Evolutionary conservation across 2,113 vertebrate genomes (phyloP), one percentile per base, ranked within the genome.

Genomic region (Oplegnathus fasciatus): DNA sequence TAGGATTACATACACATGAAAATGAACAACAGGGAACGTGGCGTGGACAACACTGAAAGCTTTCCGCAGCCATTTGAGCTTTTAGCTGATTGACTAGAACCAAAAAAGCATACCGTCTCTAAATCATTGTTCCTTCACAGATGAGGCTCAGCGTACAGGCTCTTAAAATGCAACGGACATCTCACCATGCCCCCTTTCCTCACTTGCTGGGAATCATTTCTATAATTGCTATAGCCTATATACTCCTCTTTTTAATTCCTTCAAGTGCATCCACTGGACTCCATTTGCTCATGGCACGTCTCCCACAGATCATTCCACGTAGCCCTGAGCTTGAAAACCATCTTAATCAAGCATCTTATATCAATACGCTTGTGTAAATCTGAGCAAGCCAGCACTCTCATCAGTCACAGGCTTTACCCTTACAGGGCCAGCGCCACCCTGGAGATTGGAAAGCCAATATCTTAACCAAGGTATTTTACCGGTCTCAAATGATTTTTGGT

Each of bases 71-170:
- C 44, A 34, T 70, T 82, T 34, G 60, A 37, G 85, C 89, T 91
- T 91, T 92, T 83, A 87, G 86, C 86, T 92, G 86, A 94, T 93
- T 93, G 82, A 80, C 52, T 69, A 40, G 52, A 74, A 60, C 18
- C 15, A 40, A 54, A 78, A 28, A 75, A 75, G 58, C 37, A 58
- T 65, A 37, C 30, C 50, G 48, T 54, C 75, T 71, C 50, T 88
- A 85, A 88, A 86, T 88, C 72, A 88, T 66, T 61, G 28, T 71
- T 80, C 77, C 62, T 13, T 79, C 81, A 90, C 74, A 84, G 74
- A 90, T 87, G 61, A 64, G 50, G 14, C 54, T 75, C 26, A 7
- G 57, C 26, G 86, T 67, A 78, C 76, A 75, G 52, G 68, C 71
- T 80, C 52, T 91, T 86, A 92, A 84, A 87, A 92, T 86, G 54